Percentiles rank a stretch among this genome's conserved stretches.
Evolutionary conservation across 1,140 invertebrate species (phyloP).

Genomic region (Lordiphosa clarofinis): DNA sequence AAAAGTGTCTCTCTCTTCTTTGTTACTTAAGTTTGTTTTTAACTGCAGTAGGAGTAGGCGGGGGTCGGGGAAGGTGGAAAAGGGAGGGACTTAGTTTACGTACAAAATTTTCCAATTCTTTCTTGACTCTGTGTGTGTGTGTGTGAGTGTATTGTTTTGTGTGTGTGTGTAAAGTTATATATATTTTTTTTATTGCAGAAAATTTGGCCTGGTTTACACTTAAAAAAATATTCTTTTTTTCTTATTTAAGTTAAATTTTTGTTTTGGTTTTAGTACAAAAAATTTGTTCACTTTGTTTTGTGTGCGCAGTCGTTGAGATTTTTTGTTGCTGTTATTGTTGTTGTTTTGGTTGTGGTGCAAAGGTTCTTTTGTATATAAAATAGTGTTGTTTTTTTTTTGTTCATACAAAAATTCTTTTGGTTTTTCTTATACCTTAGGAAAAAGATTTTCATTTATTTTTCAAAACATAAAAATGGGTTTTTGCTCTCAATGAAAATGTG

Average conservation of each 20-base stretch:
- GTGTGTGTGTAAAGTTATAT: constrained; percentile 2
- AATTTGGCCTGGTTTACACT: constrained; percentile 73
- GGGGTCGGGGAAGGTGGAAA: too few relatives aligned
- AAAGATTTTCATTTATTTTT: too few relatives aligned
- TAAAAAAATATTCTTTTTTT: constrained; percentile 47
- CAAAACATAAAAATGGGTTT: too few relatives aligned
- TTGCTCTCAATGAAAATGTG: too few relatives aligned
- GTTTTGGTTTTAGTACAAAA: constrained; percentile 37
- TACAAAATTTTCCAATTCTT: constrained; percentile 23
- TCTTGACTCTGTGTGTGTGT: constrained; percentile 17
- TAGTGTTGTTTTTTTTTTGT: constrained; percentile 29
- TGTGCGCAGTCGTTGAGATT: constrained; percentile 75
- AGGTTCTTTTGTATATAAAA: constrained; percentile 43
- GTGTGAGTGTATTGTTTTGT: constrained; percentile 1
- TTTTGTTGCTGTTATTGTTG: constrained; percentile 35
- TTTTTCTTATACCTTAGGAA: constrained; percentile 10
- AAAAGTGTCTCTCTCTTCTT: background rate
- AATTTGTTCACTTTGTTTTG: constrained; percentile 63
- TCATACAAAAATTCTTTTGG: constrained; percentile 42
- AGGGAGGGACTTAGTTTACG: too few relatives aligned
- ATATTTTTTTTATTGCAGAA: constrained; percentile 59
- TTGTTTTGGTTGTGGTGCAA: constrained; percentile 28
- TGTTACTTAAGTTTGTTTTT: background rate
- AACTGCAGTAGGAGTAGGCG: too few relatives aligned
- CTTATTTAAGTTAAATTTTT: constrained; percentile 39